Percentiles rank a stretch among this genome's conserved stretches.
Conservation (phyloP, 2,888 invertebrate species). For the Aphelenchoides bicaudatus region DNA sequence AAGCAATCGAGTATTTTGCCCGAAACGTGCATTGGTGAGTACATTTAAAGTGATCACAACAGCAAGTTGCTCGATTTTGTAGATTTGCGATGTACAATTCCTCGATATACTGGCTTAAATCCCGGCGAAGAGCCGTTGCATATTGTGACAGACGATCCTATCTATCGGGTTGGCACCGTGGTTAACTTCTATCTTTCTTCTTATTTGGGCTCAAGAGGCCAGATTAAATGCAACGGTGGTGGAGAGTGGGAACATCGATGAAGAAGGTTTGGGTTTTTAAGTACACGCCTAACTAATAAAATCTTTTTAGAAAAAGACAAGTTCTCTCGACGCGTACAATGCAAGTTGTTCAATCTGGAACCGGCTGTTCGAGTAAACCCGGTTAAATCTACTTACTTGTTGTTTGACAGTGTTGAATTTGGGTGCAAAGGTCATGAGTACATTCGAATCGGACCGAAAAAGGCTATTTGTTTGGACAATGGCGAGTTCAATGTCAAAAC, state of each 20-base stretch:
- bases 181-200: neutral
- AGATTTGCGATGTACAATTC: too few species aligned
- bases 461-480: conserved; percentile 9
- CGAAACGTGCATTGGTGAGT: conserved; percentile 3
- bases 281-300: neutral
- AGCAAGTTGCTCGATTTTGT: too few species aligned
- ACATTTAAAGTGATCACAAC: too few species aligned
- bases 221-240: too few species aligned
- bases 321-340: too few species aligned
- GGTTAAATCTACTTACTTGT: neutral
- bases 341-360: neutral
- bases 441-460: conserved; percentile 3
- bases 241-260: neutral
- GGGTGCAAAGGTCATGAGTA: neutral
- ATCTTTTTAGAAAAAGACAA: too few species aligned
- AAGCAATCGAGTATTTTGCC: neutral
- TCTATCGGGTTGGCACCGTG: neutral
- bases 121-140: too few species aligned
- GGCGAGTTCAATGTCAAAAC: conserved; percentile 4
- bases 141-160: conserved; percentile 5
- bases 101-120: too few species aligned
- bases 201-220: too few species aligned
- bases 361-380: neutral
- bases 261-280: neutral
- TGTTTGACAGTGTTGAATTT: neutral